Evolutionary conservation across 2,888 invertebrate genomes (phyloP), one percentile per base, ranked within the genome.

Genomic region (Marronus borbonicus): DNA sequence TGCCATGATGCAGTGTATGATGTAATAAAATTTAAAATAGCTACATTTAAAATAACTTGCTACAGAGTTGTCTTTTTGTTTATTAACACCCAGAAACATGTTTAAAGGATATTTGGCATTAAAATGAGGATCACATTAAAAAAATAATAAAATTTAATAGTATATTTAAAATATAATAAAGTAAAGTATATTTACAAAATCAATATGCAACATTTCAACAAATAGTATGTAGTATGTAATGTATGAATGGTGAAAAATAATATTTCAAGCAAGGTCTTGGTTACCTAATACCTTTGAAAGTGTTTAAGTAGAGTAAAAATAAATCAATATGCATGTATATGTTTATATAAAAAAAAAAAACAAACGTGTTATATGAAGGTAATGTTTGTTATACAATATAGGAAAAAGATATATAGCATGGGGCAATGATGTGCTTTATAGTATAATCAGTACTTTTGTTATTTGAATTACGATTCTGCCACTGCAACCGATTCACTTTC

Each of bases 121-220:
- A 8, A 64, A 28, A 52, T n/a, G 50, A 36, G 52, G 76, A 52
- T 64, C 3, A 52, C 4, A 50, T 50, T 24, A 28, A 78, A 50
- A 77, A n/a, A 77, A 39, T 44, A 24, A 14, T 24, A 75, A 78
- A 79, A 79, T 76, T 74, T 69, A 72, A 66, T 64, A 68, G 76
- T 79, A 79, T 79, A 79, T 79, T 79, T 77, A 79, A 79, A 79
- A 74, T 79, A 79, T 76, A 79, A 79, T 79, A 79, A 65, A 55
- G 65, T 69, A 79, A 64, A 79, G 60, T 65, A 52, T 79, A 79
- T 79, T 79, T 79, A 79, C 79, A 79, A 79, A 78, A 77, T 72
- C 52, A 70, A 76, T 70, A 64, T 70, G 66, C 60, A 79, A 79
- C 24, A 58, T 58, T 20, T 58, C 20, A 58, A 58, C 79, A 79